Base-by-base conservation (phyloP, 2,888 invertebrate species). In the Leptinotarsa juncta region DNA sequence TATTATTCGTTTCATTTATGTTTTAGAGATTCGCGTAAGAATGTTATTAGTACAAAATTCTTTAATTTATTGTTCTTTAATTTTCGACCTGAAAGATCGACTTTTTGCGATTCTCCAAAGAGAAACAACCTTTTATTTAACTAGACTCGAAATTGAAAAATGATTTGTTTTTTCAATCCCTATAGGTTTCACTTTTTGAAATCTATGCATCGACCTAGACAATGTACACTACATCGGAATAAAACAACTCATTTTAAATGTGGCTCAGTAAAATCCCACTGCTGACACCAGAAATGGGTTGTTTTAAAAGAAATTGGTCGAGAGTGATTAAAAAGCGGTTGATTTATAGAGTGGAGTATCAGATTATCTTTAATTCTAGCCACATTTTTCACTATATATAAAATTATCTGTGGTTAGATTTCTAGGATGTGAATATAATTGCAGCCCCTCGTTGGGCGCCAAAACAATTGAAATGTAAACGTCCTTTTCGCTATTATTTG, bases 1-100 rank as follows among this genome's bases (percentile, higher is more conserved):
- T 69, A 66, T 71, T 66, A 70, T 65, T 73, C 72, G 71, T 72
- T 76, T 75, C 72, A 71, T 72, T 73, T 73, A 51, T 51, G 67
- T 69, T 62, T 57, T 73, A 57, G 76, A 77, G 71, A 68, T 68
- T 48, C 57, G 69, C 50, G 48, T 57, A 69, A 48, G 42, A 57
- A 49, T 69, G 48, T 51, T 57, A 60, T 69, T 69, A 69, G 69
- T 69, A 69, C 69, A 69, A 69, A 57, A 69, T 69, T 69, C 15
- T 69, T 69, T 69, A 69, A 69, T 69, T 69, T 69, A 69, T 69
- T 69, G 20, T 55, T 53, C 20, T 57, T 68, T 18, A 69, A 48
- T 69, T 69, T 62, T 62, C 62, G 62, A 62, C 10, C 18, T n/a
- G 2, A 14, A 57, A 26, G 42, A 48, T 69, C 57, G n/a, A 68